Evolutionary conservation across 2,888 invertebrate species (phyloP), one percentile per base, ranked within the genome.

Genomic region (Acronicta psi): DNA sequence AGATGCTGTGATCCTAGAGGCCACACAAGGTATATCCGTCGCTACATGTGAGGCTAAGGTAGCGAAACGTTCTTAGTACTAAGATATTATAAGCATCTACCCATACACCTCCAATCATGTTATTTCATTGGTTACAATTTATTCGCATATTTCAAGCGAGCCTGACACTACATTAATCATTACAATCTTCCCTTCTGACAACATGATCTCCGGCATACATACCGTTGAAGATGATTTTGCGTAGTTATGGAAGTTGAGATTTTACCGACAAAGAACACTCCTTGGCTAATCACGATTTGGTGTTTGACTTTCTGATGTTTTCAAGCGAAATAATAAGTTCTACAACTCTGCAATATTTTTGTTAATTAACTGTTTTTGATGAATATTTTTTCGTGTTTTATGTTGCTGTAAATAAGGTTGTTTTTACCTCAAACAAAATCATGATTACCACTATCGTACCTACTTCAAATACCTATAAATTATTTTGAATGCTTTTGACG

Each of bases 331-430:
- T 69, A 54, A 64, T 41, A 65, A 65, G 18, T 52, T 59, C 40
- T 25, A 14, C 43, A 37, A 23, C 25, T 44, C 10, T 8, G 25
- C 13, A 38, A 36, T 51, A 63, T 51, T 66, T 69, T 69, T 69
- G 64, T 56, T 66, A 62, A 66, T 69, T 63, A 57, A 37, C 25
- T 11, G 45, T 29, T 23, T 63, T 66, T 56, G 44, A 17, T 47
- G 51, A 25, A 41, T 40, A 44, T 5, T 31, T 43, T 36, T 47
- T 10, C 25, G 3, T 47, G 43, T 44, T 56, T 44, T 56, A 9
- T 2, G 43, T 53, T 14, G 17, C 6, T 34, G 16, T 38, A 20
- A 31, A 16, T 14, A 31, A 47, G 11, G 16, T 20, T n/a, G 0
- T 20, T 29, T 34, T 38, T 20, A 7, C 1, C 9, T 29, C 10